Evolutionary conservation across 1,140 invertebrate species (phyloP).

Genomic region (Triops cancriformis): DNA sequence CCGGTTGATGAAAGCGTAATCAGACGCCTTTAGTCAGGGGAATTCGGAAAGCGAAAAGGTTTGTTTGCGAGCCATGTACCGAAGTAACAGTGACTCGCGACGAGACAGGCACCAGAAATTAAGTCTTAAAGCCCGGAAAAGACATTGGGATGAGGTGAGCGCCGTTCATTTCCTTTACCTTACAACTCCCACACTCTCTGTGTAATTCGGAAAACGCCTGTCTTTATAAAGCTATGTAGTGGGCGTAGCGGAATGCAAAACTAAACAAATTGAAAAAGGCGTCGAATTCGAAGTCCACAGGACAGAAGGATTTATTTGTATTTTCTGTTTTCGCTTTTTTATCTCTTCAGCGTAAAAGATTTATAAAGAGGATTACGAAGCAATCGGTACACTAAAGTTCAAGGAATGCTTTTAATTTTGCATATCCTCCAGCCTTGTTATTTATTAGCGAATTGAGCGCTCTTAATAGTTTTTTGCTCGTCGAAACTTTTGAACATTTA

Average conservation of each 20-base stretch:
- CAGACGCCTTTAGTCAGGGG: background rate
- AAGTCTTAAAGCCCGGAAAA: conserved; percentile 26
- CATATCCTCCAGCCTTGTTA: too few species aligned
- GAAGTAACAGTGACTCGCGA: conserved; percentile 29
- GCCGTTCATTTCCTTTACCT: background rate
- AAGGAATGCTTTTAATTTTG: too few species aligned
- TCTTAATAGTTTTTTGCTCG: too few species aligned
- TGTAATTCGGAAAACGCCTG: background rate
- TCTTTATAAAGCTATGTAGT: background rate
- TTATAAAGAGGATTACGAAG: too few species aligned
- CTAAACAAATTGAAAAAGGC: background rate
- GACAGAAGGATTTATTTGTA: too few species aligned
- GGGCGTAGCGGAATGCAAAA: too few species aligned
- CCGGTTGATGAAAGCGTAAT: background rate
- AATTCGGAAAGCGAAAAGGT: background rate
- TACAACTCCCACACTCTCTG: background rate
- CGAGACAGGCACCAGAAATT: conserved; percentile 26
- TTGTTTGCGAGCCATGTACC: conserved; percentile 18
- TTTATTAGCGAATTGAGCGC: too few species aligned
- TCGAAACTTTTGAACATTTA: too few species aligned
- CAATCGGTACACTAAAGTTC: too few species aligned
- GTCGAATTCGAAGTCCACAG: background rate
- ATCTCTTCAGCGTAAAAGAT: too few species aligned
- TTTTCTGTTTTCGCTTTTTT: too few species aligned
- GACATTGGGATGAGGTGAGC: conserved; percentile 23